These are phyloP conservation scores for Gopherus flavomarginatus DNA, from an alignment of 2,113 vertebrate species.

Conservation along the genomic window DNA sequence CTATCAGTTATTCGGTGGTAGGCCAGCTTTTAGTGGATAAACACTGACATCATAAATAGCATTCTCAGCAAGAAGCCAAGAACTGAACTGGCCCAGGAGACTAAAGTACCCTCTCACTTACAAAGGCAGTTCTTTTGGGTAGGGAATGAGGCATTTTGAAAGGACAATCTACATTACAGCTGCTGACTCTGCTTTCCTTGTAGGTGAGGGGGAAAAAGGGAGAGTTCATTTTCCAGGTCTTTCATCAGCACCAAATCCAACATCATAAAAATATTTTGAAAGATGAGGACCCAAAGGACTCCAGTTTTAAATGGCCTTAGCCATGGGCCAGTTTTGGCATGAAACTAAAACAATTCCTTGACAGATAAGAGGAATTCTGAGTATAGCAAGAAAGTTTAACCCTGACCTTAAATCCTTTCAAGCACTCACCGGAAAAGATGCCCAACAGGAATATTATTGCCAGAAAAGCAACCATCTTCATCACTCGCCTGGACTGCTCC, in stretches of 20 bases:
- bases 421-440: constrained; percentile 21
- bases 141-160: background rate
- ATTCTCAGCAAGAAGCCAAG: background rate
- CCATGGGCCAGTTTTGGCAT: constrained; percentile 1
- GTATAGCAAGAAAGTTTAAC: background rate
- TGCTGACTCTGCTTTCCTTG: background rate
- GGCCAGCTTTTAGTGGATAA: background rate
- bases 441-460: constrained; percentile 15
- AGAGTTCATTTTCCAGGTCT: constrained; percentile 2
- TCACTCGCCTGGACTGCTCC: background rate
- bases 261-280: constrained; percentile 30
- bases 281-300: background rate
- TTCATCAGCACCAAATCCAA: background rate
- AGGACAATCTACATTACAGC: background rate
- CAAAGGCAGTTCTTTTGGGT: background rate
- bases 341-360: constrained; percentile 15
- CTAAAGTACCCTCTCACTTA: background rate
- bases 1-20: background rate
- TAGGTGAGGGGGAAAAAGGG: background rate
- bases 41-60: background rate
- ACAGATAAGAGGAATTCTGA: constrained; percentile 24
- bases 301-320: background rate
- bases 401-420: background rate
- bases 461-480: constrained; percentile 40
- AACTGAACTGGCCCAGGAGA: background rate